Base-by-base conservation (phyloP, 2,797 vertebrate species). In the Brachyrhaphis roseni region DNA sequence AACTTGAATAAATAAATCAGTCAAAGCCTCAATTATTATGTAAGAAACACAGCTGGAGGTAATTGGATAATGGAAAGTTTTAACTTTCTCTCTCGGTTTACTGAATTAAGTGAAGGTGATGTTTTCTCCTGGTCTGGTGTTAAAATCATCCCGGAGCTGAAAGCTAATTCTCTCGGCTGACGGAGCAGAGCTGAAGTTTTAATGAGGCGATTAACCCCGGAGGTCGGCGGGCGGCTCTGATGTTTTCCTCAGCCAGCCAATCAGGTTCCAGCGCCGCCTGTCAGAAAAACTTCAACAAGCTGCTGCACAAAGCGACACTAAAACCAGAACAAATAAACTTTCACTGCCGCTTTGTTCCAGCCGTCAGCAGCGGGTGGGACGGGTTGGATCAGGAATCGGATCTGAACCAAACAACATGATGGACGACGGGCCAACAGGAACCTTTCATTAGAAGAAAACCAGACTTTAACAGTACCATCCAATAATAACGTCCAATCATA, bases 201-300 rank as follows among this genome's bases (percentile, higher is more conserved):
- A 93, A 93, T 87, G 84, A 93, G 86, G 91, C 89, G 81, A 91
- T 92, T 91, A 89, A 91, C 92, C 90, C 85, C 83, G 1, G 76
- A 81, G 89, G 88, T 84, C 86, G 73, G 45, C 36, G 51, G 83
- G 78, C 83, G 43, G n/a, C 73, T 78, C 78, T 88, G 87, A 88
- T 91, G 88, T 89, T 92, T 92, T 85, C 86, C 82, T 62, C 83
- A 6, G 28, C 26, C 57, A 77, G 78, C 87, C 89, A 86, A 55
- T 85, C 72, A 85, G 66, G 82, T 86, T 80, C 10, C 70, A 72
- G 62, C 75, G 75, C 74, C 66, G 87, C 77, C 82, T 66, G 79
- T 84, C 31, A 66, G 49, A n/a, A 39, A 73, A 55, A 84, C 59
- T 43, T 83, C 82, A 82, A 84, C 86, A 78, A 78, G 76, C 75